phyloP scores from a whole-genome alignment of 2,113 vertebrate species.

The Haplotaxodon microlepis region DNA sequence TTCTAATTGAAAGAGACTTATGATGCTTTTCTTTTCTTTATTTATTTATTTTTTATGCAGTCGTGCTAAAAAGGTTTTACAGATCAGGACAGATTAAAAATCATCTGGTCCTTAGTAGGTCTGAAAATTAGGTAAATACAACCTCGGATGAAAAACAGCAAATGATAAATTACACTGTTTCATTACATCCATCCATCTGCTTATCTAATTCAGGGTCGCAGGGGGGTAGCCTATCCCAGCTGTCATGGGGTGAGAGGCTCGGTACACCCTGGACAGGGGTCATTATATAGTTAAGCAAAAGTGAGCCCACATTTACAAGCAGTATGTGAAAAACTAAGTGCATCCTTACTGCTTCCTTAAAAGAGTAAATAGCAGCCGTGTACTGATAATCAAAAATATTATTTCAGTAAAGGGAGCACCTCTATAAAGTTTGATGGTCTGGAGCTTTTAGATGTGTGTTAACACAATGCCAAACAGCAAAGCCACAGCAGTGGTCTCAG shows the following conservation, averaged over 20 bases:
- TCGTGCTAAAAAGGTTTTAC: not conserved
- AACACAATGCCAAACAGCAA: not conserved
- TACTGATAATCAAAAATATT: not conserved
- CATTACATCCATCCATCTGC: not conserved
- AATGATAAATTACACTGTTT: not conserved
- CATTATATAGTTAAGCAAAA: not conserved
- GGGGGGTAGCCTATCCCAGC: not conserved
- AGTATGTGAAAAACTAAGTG: not conserved
- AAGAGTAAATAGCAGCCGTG: not conserved
- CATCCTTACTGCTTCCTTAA: not conserved
- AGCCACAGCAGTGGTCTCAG: not conserved
- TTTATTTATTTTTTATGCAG: not conserved
- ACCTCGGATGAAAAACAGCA: not conserved
- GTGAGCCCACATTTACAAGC: not conserved
- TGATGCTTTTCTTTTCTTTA: not conserved
- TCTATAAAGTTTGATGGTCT: not conserved
- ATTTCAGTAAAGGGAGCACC: not conserved
- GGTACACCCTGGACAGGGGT: not conserved
- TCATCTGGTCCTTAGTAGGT: not conserved
- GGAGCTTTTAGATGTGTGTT: not conserved
- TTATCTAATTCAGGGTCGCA: not conserved
- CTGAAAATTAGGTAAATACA: not conserved
- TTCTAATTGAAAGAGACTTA: not conserved
- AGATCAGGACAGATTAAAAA: not conserved
- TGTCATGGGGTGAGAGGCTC: not conserved